Evolutionary conservation across 2,888 invertebrate genomes (phyloP), one percentile per base, ranked within the genome.

Genomic region (Acleris emargana): DNA sequence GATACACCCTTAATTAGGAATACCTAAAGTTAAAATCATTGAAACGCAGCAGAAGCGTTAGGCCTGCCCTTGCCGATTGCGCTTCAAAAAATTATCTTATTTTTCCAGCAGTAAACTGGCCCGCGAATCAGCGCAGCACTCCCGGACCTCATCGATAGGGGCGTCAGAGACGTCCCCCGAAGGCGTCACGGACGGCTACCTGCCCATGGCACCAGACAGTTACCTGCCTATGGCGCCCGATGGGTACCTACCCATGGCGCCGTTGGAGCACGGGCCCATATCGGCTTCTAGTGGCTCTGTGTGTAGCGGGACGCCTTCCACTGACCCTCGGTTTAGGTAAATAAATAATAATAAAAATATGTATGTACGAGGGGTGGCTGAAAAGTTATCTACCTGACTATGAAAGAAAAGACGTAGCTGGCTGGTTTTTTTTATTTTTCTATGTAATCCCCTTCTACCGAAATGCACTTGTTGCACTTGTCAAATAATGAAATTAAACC

Each of bases 251-350:
- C 94, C 94, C 62, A 96, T 95, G 95, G 94, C 93, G n/a, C 95
- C 95, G 7, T 80, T 79, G 0, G 83, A 80, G 68, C 86, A 85
- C 18, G 82, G 83, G 2, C 80, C 83, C 38, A 74, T 86, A 43
- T 83, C 95, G 2, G 95, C 94, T 32, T 96, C 96, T 74, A 94
- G 95, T 73, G 95, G 96, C 72, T 96, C 96, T 55, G 94, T 96
- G 20, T 96, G 96, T 58, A 96, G 95, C 63, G 97, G 96, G 49
- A 97, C 96, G 11, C 97, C 97, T n/a, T 96, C 96, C 54, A 96
- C 96, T 0, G 96, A 97, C 79, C 93, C 95, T 50, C 87, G 95
- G 58, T 96, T 96, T 76, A 88, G 89, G 89, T 88, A 53, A 7
- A 5, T n/a, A 45, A 16, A 16, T 16, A 9, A 16, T 2, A 17